Conservation (phyloP, 1,140 invertebrate genomes). For the Euwallacea fornicatus region DNA sequence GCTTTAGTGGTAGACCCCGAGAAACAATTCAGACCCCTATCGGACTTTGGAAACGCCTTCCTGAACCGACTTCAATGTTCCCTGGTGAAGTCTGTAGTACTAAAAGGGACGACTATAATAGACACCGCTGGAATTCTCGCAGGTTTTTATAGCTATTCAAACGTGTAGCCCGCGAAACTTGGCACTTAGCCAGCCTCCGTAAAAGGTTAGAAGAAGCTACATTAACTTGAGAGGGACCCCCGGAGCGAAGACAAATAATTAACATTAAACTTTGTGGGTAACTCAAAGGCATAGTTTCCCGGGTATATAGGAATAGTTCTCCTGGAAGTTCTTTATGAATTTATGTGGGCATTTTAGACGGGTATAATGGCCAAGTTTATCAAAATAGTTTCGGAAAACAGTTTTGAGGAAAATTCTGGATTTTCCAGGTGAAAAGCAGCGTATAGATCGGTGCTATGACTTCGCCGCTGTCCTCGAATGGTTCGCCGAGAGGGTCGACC, state of each 20-base stretch:
- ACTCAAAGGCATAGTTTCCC: conserved; percentile 8
- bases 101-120: conserved; percentile 74
- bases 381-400: not conserved
- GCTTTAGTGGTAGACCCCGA: conserved; percentile 74
- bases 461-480: conserved; percentile 74
- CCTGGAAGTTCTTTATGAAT: conserved; percentile 11
- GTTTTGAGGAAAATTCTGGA: not conserved
- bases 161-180: not conserved
- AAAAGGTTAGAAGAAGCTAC: not conserved
- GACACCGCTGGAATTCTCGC: conserved; percentile 75
- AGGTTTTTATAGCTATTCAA: conserved; percentile 56
- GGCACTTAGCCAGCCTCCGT: not conserved
- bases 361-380: not conserved
- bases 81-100: conserved; percentile 62
- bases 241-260: not conserved
- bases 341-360: not conserved
- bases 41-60: conserved; percentile 73
- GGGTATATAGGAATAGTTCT: conserved; percentile 2
- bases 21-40: conserved; percentile 67
- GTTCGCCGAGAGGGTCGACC: conserved; percentile 74
- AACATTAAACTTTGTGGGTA: not conserved
- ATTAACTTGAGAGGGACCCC: not conserved
- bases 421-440: conserved; percentile 67
- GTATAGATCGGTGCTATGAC: conserved; percentile 78
- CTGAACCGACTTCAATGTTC: conserved; percentile 77